A percentile compares a stretch with the other conserved stretches of the same genome.
phyloP scores from a whole-genome alignment of 2,113 vertebrate species.

The Vulpes vulpes region DNA sequence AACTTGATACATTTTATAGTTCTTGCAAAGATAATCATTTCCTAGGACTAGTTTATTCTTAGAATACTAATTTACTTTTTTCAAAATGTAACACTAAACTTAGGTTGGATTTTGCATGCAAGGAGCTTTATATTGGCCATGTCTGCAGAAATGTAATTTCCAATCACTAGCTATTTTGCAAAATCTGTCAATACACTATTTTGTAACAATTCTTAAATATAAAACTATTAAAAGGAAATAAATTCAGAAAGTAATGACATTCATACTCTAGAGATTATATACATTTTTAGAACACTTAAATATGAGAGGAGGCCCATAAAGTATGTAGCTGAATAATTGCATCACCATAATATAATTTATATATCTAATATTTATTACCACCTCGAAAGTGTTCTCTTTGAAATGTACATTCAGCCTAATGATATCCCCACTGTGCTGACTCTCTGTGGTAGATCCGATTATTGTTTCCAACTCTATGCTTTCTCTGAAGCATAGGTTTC shows the following conservation, averaged over 20 bases:
- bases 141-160: not conserved
- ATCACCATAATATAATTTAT: not conserved
- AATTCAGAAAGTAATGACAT: conserved; percentile 13
- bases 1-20: not conserved
- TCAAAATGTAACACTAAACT: not conserved
- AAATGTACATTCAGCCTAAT: not conserved
- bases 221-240: not conserved
- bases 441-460: not conserved
- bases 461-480: not conserved
- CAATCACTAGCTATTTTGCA: not conserved
- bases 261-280: not conserved
- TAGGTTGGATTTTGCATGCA: not conserved
- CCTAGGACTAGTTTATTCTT: not conserved
- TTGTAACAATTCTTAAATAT: not conserved
- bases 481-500: not conserved
- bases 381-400: not conserved
- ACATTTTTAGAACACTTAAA: conserved; percentile 43
- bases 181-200: conserved; percentile 36
- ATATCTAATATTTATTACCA: not conserved
- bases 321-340: not conserved
- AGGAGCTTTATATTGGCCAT: not conserved
- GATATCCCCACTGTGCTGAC: not conserved
- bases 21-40: not conserved
- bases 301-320: not conserved
- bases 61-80: conserved; percentile 24